A percentile compares a stretch with the other conserved stretches of the same genome.
Evolutionary conservation across 2,113 vertebrate species (phyloP).

Genomic region (Gadus chalcogrammus): DNA sequence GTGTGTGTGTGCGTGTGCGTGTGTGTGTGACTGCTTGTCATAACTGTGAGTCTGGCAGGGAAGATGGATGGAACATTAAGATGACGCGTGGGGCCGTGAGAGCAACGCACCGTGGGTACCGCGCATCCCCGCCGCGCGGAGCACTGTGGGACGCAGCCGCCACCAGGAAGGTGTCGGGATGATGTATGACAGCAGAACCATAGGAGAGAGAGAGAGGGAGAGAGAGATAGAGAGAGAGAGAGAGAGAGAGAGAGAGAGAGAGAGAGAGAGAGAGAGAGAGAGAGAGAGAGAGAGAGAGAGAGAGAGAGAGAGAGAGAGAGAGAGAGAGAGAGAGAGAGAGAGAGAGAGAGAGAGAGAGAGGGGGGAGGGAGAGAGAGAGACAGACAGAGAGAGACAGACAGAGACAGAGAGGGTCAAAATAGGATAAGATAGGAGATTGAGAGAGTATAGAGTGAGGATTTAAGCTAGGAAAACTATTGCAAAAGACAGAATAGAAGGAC

Average conservation of each 20-base stretch:
- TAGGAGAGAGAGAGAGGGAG: slow-evolving; percentile 11
- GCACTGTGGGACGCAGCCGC: slow-evolving; percentile 56
- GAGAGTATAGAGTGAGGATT: no score
- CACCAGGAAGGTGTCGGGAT: slow-evolving; percentile 40
- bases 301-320: slow-evolving; percentile 9
- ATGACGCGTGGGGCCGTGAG: slow-evolving; percentile 55
- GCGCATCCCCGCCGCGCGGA: slow-evolving; percentile 40
- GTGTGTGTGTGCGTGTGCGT: background rate
- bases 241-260: slow-evolving; percentile 12
- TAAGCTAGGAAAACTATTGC: no score
- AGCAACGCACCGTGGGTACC: slow-evolving; percentile 46
- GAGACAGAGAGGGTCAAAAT: background rate
- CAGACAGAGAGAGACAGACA: no score
- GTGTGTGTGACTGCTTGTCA: background rate
- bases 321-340: background rate
- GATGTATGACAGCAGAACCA: slow-evolving; percentile 54
- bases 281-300: background rate
- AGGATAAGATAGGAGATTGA: no score
- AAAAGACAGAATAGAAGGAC: no score
- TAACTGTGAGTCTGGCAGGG: slow-evolving; percentile 25
- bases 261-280: slow-evolving; percentile 1
- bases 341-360: slow-evolving; percentile 8
- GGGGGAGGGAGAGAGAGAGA: background rate
- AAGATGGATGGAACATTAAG: slow-evolving; percentile 67
- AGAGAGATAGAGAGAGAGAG: background rate